Evolutionary conservation across 1,140 invertebrate genomes (phyloP), one percentile per base, ranked within the genome.

Genomic region (Caenorhabditis inopinata): DNA sequence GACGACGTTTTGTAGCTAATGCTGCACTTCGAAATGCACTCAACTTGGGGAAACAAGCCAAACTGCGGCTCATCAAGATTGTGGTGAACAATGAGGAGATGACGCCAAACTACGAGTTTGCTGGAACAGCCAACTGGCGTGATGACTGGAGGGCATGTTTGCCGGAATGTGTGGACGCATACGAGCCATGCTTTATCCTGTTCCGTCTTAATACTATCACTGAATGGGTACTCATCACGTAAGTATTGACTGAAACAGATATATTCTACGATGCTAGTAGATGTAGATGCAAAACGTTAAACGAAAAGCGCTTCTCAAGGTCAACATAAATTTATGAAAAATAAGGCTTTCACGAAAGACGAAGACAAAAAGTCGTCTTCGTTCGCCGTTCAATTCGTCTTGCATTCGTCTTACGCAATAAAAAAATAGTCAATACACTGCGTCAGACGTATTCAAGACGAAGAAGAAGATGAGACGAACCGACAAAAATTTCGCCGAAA

Each of bases 201-300:
- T 98, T 94, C 88, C 93, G 95, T 76, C 91, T 96, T 84, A 95
- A 96, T 88, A 90, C 91, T 25, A 89, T 89, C 18, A 93, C 95
- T 89, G 93, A 96, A 86, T 99, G 96, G 96, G 88, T 98, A 0
- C 91, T 98, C 14, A 93, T 99, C 51, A 94, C 93, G 84, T 99
- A 95, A 94, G 95, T 93, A 25, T 96, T 96, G 83, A 93, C 95
- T 11, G 92, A 93, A 9, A 93, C 90, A 86, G 85, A 85, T 88
- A 42, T 32, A n/a, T n/a, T n/a, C n/a, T n/a, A n/a, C n/a, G n/a
- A n/a, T n/a, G n/a, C n/a, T n/a, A n/a, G n/a, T n/a, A n/a, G n/a
- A n/a, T n/a, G n/a, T n/a, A n/a, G n/a, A n/a, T n/a, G n/a, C n/a
- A n/a, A n/a, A n/a, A n/a, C n/a, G n/a, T n/a, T n/a, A n/a, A n/a